Evolutionary conservation across 2,888 invertebrate genomes (phyloP).

Genomic region (Oxytorus armatus): DNA sequence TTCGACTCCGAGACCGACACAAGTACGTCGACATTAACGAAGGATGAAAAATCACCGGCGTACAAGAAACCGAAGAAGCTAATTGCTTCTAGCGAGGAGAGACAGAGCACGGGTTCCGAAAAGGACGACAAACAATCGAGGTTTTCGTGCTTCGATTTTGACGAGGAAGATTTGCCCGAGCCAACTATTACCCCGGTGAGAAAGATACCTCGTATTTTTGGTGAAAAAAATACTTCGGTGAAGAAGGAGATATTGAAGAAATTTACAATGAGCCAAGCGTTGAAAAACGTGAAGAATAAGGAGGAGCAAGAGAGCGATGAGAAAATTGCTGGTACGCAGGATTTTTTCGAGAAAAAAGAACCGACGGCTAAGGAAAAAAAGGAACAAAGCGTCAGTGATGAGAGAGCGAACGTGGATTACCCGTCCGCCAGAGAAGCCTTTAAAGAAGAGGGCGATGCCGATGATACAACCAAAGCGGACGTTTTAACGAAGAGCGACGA

Average conservation of each 20-base stretch:
- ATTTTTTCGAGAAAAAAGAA: slow-evolving; percentile 57
- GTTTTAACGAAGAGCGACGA: slow-evolving; percentile 17
- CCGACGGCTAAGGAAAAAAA: slow-evolving; percentile 45
- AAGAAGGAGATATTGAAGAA: slow-evolving; percentile 83
- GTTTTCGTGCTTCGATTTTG: slow-evolving; percentile 92
- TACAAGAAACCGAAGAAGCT: slow-evolving; percentile 66
- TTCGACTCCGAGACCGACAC: slow-evolving; percentile 51
- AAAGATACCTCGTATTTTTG: slow-evolving; percentile 88
- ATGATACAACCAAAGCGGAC: slow-evolving; percentile 52
- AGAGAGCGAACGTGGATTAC: background rate
- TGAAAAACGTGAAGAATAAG: slow-evolving; percentile 77
- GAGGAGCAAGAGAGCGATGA: slow-evolving; percentile 65
- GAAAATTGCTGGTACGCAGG: slow-evolving; percentile 49
- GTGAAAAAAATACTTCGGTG: slow-evolving; percentile 78
- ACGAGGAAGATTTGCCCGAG: slow-evolving; percentile 90
- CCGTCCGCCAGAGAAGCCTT: background rate
- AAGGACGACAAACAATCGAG: slow-evolving; percentile 79
- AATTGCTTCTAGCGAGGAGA: slow-evolving; percentile 64
- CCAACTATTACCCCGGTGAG: slow-evolving; percentile 86
- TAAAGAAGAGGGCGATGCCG: slow-evolving; percentile 47
- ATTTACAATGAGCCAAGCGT: slow-evolving; percentile 81
- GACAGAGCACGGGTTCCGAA: slow-evolving; percentile 65
- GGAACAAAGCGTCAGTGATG: background rate
- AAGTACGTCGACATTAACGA: slow-evolving; percentile 20
- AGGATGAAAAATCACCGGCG: slow-evolving; percentile 60